phyloP scores from a whole-genome alignment of 2,888 invertebrate species.

The Trissoscelio sp. region DNA sequence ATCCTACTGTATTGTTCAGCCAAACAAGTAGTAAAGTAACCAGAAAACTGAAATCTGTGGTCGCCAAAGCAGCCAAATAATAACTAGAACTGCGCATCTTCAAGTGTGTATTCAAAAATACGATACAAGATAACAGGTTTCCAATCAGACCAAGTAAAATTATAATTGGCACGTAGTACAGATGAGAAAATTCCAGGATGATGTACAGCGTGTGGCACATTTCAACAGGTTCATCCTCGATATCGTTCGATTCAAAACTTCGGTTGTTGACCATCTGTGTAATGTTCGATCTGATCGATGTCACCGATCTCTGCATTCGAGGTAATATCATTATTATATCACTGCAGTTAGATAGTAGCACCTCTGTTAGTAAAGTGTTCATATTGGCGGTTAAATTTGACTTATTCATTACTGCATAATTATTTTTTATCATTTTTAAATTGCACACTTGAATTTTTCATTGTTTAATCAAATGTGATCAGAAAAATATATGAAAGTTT shows the following conservation, averaged over 20 bases:
- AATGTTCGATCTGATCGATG: conserved; percentile 11
- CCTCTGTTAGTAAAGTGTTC: not conserved
- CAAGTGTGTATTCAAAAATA: conserved; percentile 86
- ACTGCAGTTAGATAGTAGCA: conserved; percentile 1
- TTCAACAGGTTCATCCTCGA: conserved; percentile 73
- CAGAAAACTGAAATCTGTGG: conserved; percentile 86
- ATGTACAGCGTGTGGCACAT: conserved; percentile 77
- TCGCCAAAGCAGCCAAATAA: conserved; percentile 86
- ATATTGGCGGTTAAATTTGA: not conserved
- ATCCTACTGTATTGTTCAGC: conserved; percentile 84
- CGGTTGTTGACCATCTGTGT: conserved; percentile 19
- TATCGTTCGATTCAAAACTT: conserved; percentile 59
- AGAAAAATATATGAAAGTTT: no score
- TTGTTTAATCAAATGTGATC: no score
- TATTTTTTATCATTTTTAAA: not conserved
- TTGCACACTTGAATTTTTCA: no score
- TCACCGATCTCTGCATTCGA: conserved; percentile 21
- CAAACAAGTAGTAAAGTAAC: conserved; percentile 85
- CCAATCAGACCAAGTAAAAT: conserved; percentile 86
- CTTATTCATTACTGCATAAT: not conserved
- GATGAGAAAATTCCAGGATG: conserved; percentile 84
- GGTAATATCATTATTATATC: not conserved
- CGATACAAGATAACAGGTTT: conserved; percentile 86
- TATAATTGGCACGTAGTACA: conserved; percentile 86
- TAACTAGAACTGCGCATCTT: conserved; percentile 87